phyloP scores from a whole-genome alignment of 2,113 vertebrate species.

The Mesoclemmys tuberculata region DNA sequence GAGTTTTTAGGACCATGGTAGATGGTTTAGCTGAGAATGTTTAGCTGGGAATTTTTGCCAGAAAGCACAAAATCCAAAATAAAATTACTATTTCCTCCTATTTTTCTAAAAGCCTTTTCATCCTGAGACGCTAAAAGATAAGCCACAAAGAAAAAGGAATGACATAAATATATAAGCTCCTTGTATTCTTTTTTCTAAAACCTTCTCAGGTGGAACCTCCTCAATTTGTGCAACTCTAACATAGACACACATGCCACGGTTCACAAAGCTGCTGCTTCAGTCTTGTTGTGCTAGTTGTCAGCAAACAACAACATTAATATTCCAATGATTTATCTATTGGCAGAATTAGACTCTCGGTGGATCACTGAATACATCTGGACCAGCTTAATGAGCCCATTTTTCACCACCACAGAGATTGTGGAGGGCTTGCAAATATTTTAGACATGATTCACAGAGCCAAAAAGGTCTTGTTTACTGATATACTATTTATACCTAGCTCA shows the following conservation, averaged over 20 bases:
- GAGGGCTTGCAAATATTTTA: constrained; percentile 68
- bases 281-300: not conserved
- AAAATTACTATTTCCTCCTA: not conserved
- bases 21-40: not conserved
- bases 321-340: constrained; percentile 51
- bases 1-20: not conserved
- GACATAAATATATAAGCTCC: not conserved
- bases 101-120: not conserved
- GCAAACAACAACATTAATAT: not conserved
- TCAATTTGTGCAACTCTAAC: not conserved
- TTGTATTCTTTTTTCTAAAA: not conserved
- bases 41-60: constrained; percentile 7
- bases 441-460: constrained; percentile 68
- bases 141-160: not conserved
- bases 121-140: not conserved
- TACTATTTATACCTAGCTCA: constrained; percentile 70
- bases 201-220: not conserved
- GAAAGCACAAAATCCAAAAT: not conserved
- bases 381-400: constrained; percentile 68
- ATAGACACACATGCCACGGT: not conserved
- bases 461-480: constrained; percentile 73
- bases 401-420: constrained; percentile 57
- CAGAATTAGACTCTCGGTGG: not conserved
- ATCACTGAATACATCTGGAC: constrained; percentile 61
- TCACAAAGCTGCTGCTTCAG: not conserved